These are phyloP conservation scores for Cochlearius cochlearius DNA, from an alignment of 2,113 vertebrate genomes.

Conservation along the genomic window DNA sequence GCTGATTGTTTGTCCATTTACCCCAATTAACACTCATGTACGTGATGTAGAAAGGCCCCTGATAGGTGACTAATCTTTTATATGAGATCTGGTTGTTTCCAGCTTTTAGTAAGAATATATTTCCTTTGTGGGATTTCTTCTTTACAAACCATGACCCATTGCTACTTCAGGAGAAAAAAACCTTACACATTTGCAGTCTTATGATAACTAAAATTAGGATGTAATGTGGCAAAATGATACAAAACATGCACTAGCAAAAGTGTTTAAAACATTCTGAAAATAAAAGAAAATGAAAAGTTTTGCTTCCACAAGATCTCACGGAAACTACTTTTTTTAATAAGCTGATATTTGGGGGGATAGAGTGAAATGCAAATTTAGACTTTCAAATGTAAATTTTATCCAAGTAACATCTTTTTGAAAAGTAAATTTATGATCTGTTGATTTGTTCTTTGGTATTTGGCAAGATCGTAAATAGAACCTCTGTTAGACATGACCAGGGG, in stretches of 20 bases:
- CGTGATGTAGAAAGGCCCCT: background rate
- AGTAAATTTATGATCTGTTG: constrained; percentile 60
- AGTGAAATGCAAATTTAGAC: constrained; percentile 25
- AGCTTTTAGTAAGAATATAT: background rate
- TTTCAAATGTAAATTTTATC: constrained; percentile 56
- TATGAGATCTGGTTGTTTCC: background rate
- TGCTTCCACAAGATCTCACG: background rate
- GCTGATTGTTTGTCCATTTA: background rate
- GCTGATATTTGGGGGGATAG: background rate
- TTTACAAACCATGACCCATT: background rate
- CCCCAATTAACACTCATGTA: background rate
- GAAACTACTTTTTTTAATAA: background rate
- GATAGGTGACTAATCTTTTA: background rate
- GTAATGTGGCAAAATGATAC: background rate
- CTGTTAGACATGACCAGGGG: constrained; percentile 48
- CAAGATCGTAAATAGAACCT: constrained; percentile 58
- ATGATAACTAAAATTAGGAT: background rate
- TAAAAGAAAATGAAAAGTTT: background rate
- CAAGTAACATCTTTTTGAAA: constrained; percentile 38
- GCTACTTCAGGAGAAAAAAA: background rate
- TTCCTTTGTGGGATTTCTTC: background rate
- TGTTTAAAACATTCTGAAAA: background rate
- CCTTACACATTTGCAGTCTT: background rate
- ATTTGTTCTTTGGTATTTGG: constrained; percentile 57
- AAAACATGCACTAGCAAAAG: background rate